A percentile compares a stretch with the other conserved stretches of the same genome.
Conservation (phyloP, 2,797 vertebrate genomes). For the Sebastes ruberrimus region DNA sequence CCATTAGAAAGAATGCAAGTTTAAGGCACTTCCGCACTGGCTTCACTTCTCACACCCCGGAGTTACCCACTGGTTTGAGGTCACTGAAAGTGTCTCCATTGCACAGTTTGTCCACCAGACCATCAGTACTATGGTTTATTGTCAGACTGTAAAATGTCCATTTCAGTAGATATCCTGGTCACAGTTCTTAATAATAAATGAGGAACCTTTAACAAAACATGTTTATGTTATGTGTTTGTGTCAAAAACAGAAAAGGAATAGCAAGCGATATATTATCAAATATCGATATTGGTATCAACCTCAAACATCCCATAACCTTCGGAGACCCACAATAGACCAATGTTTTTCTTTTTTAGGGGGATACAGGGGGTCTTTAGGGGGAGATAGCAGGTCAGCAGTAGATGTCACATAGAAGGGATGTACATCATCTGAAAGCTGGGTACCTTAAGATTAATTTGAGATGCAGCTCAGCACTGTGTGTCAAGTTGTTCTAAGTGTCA, state of each 20-base stretch:
- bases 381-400: no score
- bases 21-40: no score
- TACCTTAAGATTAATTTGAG: no score
- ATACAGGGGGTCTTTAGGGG: no score
- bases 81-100: not conserved
- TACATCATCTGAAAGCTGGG: no score
- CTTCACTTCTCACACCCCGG: no score
- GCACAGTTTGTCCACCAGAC: not conserved
- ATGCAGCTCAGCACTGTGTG: no score
- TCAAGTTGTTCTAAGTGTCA: no score
- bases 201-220: not conserved
- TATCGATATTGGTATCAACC: not conserved
- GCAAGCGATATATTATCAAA: not conserved
- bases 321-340: no score
- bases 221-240: not conserved
- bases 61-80: no score
- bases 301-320: not conserved
- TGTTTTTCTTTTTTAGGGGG: rapidly evolving
- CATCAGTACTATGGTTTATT: not conserved
- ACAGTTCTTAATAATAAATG: not conserved
- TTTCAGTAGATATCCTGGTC: not conserved
- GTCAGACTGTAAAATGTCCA: not conserved
- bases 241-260: not conserved
- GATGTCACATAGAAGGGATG: no score
- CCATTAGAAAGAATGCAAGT: no score